Evolutionary conservation across 1,140 invertebrate genomes (phyloP).

Genomic region (Euura lappo): DNA sequence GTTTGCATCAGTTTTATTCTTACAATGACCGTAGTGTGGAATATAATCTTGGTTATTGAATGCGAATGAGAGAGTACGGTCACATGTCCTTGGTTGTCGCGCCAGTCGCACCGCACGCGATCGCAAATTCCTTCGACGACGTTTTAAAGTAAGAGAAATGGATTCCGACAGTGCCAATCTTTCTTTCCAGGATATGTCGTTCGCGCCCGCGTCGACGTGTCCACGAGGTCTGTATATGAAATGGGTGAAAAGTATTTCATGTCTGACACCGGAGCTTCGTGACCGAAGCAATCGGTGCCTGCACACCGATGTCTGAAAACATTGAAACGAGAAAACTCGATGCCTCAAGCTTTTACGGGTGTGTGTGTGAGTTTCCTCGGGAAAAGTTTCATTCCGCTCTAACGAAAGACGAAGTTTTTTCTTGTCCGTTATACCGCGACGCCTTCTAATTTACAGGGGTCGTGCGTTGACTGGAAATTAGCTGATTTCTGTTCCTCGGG

Average conservation of each 20-base stretch:
- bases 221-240: neutral
- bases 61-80: too few species aligned
- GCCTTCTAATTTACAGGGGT: constrained; percentile 2
- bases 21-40: too few species aligned
- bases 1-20: too few species aligned
- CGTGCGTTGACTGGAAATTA: constrained; percentile 1
- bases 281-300: neutral
- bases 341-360: neutral
- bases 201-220: neutral
- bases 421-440: neutral
- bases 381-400: neutral
- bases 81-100: too few species aligned
- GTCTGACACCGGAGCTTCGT: neutral
- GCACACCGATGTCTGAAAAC: neutral
- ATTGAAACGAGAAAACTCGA: neutral
- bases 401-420: constrained; percentile 5
- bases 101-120: too few species aligned
- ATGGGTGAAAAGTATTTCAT: neutral
- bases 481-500: neutral
- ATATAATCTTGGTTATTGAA: too few species aligned
- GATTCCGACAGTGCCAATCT: neutral
- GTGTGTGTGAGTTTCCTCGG: neutral
- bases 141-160: constrained; percentile 1
- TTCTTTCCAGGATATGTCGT: neutral
- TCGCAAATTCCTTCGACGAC: neutral